Percentiles rank a stretch among this genome's conserved stretches.
These are phyloP conservation scores for Lasiurus borealis DNA, from an alignment of 2,113 vertebrate species.

Conservation along the genomic window DNA sequence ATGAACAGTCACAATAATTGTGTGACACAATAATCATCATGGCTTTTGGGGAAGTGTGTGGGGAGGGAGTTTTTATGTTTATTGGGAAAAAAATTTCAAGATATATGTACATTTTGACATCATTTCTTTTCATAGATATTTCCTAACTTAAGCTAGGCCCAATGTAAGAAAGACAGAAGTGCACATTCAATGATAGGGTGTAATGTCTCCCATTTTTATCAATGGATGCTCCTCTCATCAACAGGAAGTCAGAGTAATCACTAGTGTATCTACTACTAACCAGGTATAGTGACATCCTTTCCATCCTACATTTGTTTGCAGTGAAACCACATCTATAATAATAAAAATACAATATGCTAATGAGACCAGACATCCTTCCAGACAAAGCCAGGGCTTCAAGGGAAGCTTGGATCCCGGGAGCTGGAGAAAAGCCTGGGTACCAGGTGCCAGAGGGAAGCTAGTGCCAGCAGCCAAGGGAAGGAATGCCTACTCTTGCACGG, in stretches of 20 bases:
- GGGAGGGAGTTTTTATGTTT: neutral
- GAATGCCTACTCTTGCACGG: too few relatives aligned
- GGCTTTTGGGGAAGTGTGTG: neutral
- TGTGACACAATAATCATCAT: neutral
- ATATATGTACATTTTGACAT: neutral
- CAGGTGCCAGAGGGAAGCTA: too few relatives aligned
- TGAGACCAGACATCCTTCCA: too few relatives aligned
- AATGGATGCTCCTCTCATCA: accelerated
- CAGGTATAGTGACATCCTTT: neutral
- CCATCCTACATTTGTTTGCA: neutral
- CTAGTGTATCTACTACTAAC: neutral
- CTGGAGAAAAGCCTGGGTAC: too few relatives aligned
- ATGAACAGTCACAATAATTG: neutral
- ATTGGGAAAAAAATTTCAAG: neutral
- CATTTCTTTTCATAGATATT: neutral
- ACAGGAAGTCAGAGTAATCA: neutral
- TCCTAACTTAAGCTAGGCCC: neutral
- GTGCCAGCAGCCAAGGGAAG: too few relatives aligned
- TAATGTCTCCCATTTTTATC: neutral
- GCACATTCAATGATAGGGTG: neutral
- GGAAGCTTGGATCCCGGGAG: too few relatives aligned
- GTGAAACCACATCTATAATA: neutral
- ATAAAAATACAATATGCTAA: too few relatives aligned
- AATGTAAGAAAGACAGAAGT: neutral
- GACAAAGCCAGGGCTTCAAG: too few relatives aligned